Evolutionary conservation across 2,113 vertebrate genomes (phyloP), one percentile per base, ranked within the genome.

Genomic region (Dromas ardeola): DNA sequence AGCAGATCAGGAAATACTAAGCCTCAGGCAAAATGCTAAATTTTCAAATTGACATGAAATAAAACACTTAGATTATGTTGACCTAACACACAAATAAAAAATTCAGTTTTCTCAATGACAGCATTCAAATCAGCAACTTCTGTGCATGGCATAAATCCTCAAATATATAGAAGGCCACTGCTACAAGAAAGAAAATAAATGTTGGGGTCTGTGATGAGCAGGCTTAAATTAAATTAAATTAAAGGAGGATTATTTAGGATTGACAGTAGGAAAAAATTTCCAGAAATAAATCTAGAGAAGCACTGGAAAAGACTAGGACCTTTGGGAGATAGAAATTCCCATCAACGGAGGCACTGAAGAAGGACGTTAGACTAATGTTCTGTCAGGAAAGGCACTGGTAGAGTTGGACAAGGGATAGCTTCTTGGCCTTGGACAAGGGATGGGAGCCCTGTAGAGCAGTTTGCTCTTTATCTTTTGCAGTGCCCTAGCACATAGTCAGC

Each of bases 1-100:
- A 92, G 63, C 43, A 47, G 89, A 69, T 94, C 77, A 89, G 77
- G 52, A 86, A 66, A 56, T 81, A 66, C 77, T 94, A 93, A 82
- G 73, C 65, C 52, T 74, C 34, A 69, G 36, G 19, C 30, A 91
- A 90, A 94, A 87, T 40, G 49, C 49, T 10, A 32, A 9, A 45
- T 84, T 94, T 95, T 93, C 59, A 40, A 82, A 76, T 30, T 88
- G 58, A 82, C 25, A 43, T 53, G n/a, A 85, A 82, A 63, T 56
- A 13, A 85, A 79, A 36, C 80, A 69, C n/a, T 84, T 43, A 47
- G 43, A 63, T 85, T 82, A 7, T 16, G 11, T 74, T 72, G 43
- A 65, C 40, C 26, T 72, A 80, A 86, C 34, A 47, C 8, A 43
- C 6, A 72, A 62, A 67, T 70, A 67, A 61, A 79, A 67, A 19